Percentiles rank a stretch among this genome's conserved stretches.
Evolutionary conservation across 2,888 invertebrate genomes (phyloP).

Genomic region (Sceliomorpha sp.): DNA sequence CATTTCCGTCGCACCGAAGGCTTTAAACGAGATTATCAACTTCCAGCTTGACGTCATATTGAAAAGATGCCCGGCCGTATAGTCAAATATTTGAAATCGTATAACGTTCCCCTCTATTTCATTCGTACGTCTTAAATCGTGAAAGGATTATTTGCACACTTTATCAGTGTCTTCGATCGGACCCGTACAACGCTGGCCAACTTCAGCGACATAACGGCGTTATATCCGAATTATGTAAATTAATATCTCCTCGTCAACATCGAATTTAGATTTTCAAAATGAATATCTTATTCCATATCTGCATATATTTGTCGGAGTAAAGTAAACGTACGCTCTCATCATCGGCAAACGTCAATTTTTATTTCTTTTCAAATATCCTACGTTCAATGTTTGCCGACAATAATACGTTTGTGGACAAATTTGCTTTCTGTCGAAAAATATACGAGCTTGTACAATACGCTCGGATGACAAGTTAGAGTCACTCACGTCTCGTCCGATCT

Average conservation of each 20-base stretch:
- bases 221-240: too few relatives aligned
- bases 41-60: constrained; percentile 56
- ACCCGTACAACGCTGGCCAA: too few relatives aligned
- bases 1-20: constrained; percentile 51
- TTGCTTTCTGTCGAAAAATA: constrained; percentile 54
- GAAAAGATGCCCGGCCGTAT: constrained; percentile 23
- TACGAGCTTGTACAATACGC: constrained; percentile 53
- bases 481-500: constrained; percentile 34
- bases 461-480: constrained; percentile 50
- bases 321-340: too few relatives aligned
- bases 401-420: constrained; percentile 39
- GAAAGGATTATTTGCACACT: constrained; percentile 28
- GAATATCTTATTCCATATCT: too few relatives aligned
- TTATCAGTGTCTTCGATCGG: constrained; percentile 16
- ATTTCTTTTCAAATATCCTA: too few relatives aligned
- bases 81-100: constrained; percentile 33
- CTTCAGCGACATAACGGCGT: too few relatives aligned
- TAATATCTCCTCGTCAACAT: too few relatives aligned
- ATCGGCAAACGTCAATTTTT: too few relatives aligned
- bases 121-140: not conserved
- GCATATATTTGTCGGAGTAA: too few relatives aligned
- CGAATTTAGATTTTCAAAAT: too few relatives aligned
- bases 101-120: not conserved
- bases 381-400: constrained; percentile 2
- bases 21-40: constrained; percentile 61